These are phyloP conservation scores for Xestia c-nigrum DNA, from an alignment of 2,888 invertebrate species.

Conservation along the genomic window DNA sequence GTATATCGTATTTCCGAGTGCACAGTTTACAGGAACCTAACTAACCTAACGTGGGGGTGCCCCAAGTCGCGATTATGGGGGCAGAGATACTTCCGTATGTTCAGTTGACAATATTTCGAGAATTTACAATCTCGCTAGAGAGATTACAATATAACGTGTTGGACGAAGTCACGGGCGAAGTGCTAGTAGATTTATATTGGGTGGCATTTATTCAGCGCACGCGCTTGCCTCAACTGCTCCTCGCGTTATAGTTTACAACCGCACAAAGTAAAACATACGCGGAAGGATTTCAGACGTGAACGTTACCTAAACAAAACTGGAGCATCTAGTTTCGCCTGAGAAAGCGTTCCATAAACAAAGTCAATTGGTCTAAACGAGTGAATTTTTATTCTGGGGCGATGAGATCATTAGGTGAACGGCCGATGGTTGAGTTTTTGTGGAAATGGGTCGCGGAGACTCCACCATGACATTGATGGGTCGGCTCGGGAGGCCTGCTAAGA, in stretches of 20 bases:
- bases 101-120: no score
- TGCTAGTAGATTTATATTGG: conserved; percentile 15
- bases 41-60: no score
- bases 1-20: no score
- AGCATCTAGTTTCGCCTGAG: conserved; percentile 82
- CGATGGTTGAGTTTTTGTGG: conserved; percentile 74
- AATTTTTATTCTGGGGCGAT: conserved; percentile 88
- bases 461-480: conserved; percentile 83
- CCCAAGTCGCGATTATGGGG: no score
- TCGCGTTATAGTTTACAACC: conserved; percentile 25
- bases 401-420: conserved; percentile 89
- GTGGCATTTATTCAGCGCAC: conserved; percentile 43
- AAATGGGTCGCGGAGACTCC: conserved; percentile 85
- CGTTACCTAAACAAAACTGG: conserved; percentile 78
- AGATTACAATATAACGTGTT: no score
- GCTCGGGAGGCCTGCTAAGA: conserved; percentile 55
- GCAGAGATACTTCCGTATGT: no score
- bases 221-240: conserved; percentile 23
- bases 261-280: conserved; percentile 51
- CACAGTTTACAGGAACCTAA: no score
- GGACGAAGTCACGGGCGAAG: no score
- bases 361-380: conserved; percentile 87
- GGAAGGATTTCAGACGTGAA: conserved; percentile 74
- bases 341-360: conserved; percentile 87
- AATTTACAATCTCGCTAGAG: no score